Evolutionary conservation across 2,113 vertebrate genomes (phyloP), one percentile per base, ranked within the genome.

Genomic region (Heterotis niloticus): DNA sequence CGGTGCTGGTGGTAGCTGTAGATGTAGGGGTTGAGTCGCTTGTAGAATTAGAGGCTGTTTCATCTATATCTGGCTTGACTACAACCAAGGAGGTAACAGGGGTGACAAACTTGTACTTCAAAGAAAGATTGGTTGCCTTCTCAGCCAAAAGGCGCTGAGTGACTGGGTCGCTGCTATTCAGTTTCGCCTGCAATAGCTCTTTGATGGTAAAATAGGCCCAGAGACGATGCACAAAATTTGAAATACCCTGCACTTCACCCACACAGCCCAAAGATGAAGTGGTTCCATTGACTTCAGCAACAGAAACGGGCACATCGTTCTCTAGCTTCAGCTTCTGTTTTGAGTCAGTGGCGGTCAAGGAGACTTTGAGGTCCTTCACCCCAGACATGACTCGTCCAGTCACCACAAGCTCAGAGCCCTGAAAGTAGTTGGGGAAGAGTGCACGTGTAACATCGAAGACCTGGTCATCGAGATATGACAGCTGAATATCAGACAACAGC

Each of bases 171-270:
- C 82, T 87, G 16, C 87, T 76, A 44, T 90, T 92, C 51, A 95
- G 85, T 76, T 89, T 90, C 28, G 90, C 89, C 66, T 91, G 83
- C 0, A 95, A 85, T 70, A 95, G 85, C 78, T 95, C 92, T 56
- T 92, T 92, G 84, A 94, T 94, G 60, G 94, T 96, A 81, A 91
- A 89, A 76, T 94, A 95, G 0, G 94, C 94, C 94, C 94, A 96
- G 20, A 96, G 91, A 5, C 89, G 91, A 23, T 76, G 84, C 29
- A 95, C 92, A 73, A 95, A 94, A 78, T 71, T 91, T 17, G 87
- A 87, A 17, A 91, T 88, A 10, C 89, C 86, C 1, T 77, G 82
- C 1, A 79, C 66, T 10, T 5, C 80, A 1, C 44, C 82, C 0
- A 80, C 78, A 77, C 91, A 94, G 56, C 84, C 86, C 0, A 85